Base-by-base conservation (phyloP, 2,888 invertebrate genomes). In the Osedax frankpressi region DNA sequence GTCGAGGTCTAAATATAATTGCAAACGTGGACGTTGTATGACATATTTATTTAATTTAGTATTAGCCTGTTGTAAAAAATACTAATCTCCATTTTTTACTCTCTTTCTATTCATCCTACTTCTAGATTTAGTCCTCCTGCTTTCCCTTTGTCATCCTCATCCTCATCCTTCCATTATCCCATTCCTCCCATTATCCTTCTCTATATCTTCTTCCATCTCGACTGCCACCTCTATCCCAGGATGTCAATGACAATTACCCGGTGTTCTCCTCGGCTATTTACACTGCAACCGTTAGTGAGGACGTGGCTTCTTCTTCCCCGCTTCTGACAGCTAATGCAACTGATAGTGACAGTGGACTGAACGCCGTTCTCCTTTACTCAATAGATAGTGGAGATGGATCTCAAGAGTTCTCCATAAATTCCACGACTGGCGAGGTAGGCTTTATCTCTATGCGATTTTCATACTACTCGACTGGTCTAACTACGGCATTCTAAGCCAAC, bases 211-310 rank as follows among this genome's bases (percentile, higher is more conserved):
- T n/a, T n/a, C n/a, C n/a, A n/a, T n/a, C n/a, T n/a, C n/a, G n/a
- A n/a, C n/a, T n/a, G n/a, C n/a, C n/a, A n/a, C n/a, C n/a, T n/a
- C n/a, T n/a, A n/a, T n/a, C 44, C 44, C 44, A 44, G 44, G 44
- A 96, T 82, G 91, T 94, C 59, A 95, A 83, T 77, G 83, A 96
- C 81, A 94, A 95, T 83, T 89, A 92, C 11, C 95, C 95, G 0
- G 86, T 87, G 19, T 96, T 95, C 81, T 90, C 91, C 82, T 90
- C 90, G 81, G 87, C 88, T 0, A 85, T 87, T 71, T 94, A 91
- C 81, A 88, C 90, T 78, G 91, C 91, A 0, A 90, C 88, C 81
- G 85, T 95, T 65, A 88, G 90, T 0, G 94, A 95, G 86, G 94
- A 94, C 82, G 88, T 90, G 19, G 89, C 90, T 44, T 11, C 19